phyloP scores from a whole-genome alignment of 2,113 vertebrate species.

The Polypterus bichir region DNA sequence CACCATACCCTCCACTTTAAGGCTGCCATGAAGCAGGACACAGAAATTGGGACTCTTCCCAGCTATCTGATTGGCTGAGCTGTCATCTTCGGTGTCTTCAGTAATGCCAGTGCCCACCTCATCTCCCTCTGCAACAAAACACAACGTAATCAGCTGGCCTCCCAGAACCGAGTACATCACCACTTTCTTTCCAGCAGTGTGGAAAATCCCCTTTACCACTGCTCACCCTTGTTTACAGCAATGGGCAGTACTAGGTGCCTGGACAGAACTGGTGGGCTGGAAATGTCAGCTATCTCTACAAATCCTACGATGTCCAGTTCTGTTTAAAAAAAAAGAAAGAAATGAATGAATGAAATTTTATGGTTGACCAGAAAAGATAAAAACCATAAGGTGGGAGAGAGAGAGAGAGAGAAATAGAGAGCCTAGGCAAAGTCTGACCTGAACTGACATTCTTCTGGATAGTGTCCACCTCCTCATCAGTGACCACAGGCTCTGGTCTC shows the following conservation, averaged over 20 bases:
- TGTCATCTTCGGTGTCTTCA: slow-evolving; percentile 87
- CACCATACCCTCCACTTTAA: slow-evolving; percentile 98
- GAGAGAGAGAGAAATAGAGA: neutral
- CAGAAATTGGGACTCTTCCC: slow-evolving; percentile 97
- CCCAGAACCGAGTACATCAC: slow-evolving; percentile 12
- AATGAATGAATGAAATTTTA: slow-evolving; percentile 6
- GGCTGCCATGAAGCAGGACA: slow-evolving; percentile 87
- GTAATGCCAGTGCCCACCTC: slow-evolving; percentile 81
- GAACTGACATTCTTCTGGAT: slow-evolving; percentile 72
- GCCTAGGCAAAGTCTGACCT: slow-evolving; percentile 51
- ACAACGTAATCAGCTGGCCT: neutral
- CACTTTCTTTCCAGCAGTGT: neutral
- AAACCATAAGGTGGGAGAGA: neutral
- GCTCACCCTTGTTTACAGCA: slow-evolving; percentile 88
- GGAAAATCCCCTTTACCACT: neutral
- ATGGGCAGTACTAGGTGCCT: slow-evolving; percentile 91
- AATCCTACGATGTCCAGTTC: slow-evolving; percentile 94
- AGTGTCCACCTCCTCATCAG: slow-evolving; percentile 91
- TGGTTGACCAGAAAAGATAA: too few species aligned
- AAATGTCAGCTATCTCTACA: slow-evolving; percentile 93
- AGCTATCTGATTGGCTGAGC: slow-evolving; percentile 86
- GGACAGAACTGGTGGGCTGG: slow-evolving; percentile 89
- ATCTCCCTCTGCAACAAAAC: slow-evolving; percentile 65
- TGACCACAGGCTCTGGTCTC: slow-evolving; percentile 78
- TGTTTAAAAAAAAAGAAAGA: slow-evolving; percentile 37